Evolutionary conservation across 2,888 invertebrate species (phyloP), one percentile per base, ranked within the genome.

Genomic region (Trisateles emortualis): DNA sequence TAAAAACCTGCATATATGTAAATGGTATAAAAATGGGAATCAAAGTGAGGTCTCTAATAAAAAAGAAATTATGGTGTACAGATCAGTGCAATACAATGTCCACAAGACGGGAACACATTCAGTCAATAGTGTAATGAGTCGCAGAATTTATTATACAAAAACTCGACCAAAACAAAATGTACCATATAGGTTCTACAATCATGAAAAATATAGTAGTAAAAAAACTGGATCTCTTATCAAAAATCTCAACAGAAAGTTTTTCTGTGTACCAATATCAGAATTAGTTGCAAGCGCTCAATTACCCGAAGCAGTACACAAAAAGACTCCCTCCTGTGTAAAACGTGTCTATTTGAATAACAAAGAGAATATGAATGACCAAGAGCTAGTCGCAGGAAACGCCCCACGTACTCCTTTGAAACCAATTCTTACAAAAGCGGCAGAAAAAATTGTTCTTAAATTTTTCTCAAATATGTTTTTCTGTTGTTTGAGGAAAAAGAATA

Each of bases 381-480:
- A 40, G 19, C 9, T 16, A 22, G 5, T 6, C 16, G 11, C 14
- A 19, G 8, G 9, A 1, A 19, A 17, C 17, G 17, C 6, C 26
- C 22, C 24, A 42, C 63, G 44, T 29, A 52, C 67, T 66, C 66
- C 72, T 64, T 40, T 65, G 13, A 68, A 64, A 42, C 22, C 32
- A 46, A 45, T 41, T 39, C 43, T 61, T 49, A 39, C 48, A 22
- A 48, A 51, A 33, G 41, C 61, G 52, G 49, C 52, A 38, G 68
- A 59, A 55, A 65, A 56, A 39, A 47, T 39, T 19, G 60, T 53
- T 61, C 62, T 40, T 30, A 60, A 48, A 26, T 45, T 60, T 33
- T 55, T 74, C 45, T 56, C 61, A 59, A 72, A 68, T 51, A 54
- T 78, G 38, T 70, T 76, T 64, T 68, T 62, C 43, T 76, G 74